Base-by-base conservation (phyloP, 30 jellyfish, hydroid and myxozoan species). In the Cassiopea andromeda region DNA sequence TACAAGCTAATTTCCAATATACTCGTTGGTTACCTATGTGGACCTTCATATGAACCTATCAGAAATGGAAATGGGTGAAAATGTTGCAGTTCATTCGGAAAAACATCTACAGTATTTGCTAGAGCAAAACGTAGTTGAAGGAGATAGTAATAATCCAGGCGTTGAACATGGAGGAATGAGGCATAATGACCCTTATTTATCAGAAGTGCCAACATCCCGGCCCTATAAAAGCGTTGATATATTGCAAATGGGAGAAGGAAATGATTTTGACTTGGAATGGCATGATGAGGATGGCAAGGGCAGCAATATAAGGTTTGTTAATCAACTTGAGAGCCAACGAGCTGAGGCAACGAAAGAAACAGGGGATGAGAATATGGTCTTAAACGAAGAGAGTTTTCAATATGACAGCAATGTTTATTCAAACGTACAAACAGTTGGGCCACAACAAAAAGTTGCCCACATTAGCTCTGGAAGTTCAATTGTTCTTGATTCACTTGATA, bases 1-100 rank as follows among this genome's bases (percentile, higher is more conserved):
- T n/a, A n/a, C n/a, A n/a, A n/a, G n/a, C n/a, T n/a, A n/a, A n/a
- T n/a, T n/a, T n/a, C n/a, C n/a, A n/a, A n/a, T n/a, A n/a, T n/a
- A n/a, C n/a, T n/a, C n/a, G n/a, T n/a, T n/a, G n/a, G n/a, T n/a
- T n/a, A n/a, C n/a, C n/a, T n/a, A n/a, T n/a, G n/a, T n/a, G n/a
- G n/a, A n/a, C n/a, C n/a, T n/a, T n/a, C n/a, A n/a, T n/a, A n/a
- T 50, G 5, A 2, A 50, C 64, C 64, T 2, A 15, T 4, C n/a
- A 27, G 54, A 17, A 43, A 19, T 48, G 74, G 50, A 48, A 7
- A 83, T 83, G 91, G 4, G 49, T 19, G 91, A 83, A 45, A 83
- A 50, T 83, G 44, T 83, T 46, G 91, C 84, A 68, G 82, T 87
- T 43, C 94, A 87, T 57, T 87, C 94, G 1, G 75, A 70, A 48